Conservation (phyloP, 2,113 vertebrate genomes). For the Alethe diademata region DNA sequence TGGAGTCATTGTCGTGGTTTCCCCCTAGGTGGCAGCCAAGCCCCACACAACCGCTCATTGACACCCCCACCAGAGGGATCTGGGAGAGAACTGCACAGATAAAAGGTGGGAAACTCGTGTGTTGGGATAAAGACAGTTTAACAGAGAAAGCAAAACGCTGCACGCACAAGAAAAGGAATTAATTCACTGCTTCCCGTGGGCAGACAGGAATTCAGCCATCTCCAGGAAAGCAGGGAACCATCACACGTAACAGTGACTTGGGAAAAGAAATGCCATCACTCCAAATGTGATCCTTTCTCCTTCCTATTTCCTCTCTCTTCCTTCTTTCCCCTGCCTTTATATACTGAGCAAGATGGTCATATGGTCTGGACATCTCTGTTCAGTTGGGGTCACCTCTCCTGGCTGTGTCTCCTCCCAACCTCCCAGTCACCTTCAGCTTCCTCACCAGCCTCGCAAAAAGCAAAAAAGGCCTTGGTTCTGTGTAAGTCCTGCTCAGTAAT, state of each 20-base stretch:
- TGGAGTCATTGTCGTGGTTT: not conserved
- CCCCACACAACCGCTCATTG: not conserved
- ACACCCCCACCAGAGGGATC: accelerated
- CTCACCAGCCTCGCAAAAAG: not conserved
- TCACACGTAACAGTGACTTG: not conserved
- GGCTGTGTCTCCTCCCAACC: not conserved
- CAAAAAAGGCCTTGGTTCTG: not conserved
- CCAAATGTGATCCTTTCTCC: not conserved
- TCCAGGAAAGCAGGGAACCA: not conserved
- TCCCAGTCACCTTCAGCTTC: not conserved
- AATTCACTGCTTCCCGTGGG: not conserved
- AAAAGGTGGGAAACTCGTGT: not conserved
- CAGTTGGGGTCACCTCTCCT: not conserved
- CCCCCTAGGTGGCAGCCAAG: not conserved
- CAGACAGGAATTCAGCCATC: not conserved
- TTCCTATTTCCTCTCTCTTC: not conserved
- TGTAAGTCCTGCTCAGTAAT: not conserved
- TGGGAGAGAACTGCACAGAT: not conserved
- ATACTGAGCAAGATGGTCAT: not conserved
- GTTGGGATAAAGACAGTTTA: not conserved
- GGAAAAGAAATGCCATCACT: not conserved
- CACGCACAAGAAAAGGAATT: not conserved
- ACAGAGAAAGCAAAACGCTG: not conserved
- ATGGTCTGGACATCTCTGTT: not conserved
- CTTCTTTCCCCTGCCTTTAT: not conserved